These are phyloP conservation scores for Coracopsis vasa DNA, from an alignment of 2,113 vertebrate species.

Conservation along the genomic window DNA sequence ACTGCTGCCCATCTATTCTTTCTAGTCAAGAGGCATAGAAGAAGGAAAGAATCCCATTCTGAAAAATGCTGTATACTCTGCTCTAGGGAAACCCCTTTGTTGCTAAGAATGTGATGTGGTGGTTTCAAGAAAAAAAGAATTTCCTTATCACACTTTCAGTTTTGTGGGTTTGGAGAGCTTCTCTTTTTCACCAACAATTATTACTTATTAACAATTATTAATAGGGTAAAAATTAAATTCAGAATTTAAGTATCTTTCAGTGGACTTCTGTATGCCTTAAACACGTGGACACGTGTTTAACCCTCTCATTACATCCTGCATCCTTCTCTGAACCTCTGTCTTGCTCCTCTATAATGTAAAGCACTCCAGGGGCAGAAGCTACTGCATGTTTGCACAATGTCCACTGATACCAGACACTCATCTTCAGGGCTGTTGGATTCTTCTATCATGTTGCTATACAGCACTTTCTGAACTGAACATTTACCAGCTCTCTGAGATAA, in stretches of 20 bases:
- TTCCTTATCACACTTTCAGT: fast-evolving
- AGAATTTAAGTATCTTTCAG: not conserved
- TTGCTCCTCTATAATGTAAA: not conserved
- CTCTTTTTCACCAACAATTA: not conserved
- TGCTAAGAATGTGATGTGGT: not conserved
- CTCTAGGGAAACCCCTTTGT: not conserved
- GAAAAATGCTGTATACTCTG: not conserved
- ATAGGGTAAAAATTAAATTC: not conserved
- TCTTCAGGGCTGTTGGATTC: not conserved
- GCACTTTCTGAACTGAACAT: not conserved
- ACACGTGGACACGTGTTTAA: not conserved
- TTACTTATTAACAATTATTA: not conserved
- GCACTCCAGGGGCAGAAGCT: not conserved
- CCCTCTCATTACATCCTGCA: not conserved
- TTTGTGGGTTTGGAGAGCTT: not conserved
- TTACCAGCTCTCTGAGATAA: not conserved
- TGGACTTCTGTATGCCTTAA: not conserved
- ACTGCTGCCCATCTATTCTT: not conserved
- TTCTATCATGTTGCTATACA: not conserved
- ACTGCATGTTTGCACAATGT: not conserved
- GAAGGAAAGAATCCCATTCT: not conserved
- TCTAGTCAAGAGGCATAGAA: not conserved
- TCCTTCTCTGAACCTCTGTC: not conserved
- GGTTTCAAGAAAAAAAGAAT: not conserved
- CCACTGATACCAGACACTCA: not conserved